These are phyloP conservation scores for Drepanosiphum platanoidis DNA, from an alignment of 2,888 invertebrate genomes.

Conservation along the genomic window DNA sequence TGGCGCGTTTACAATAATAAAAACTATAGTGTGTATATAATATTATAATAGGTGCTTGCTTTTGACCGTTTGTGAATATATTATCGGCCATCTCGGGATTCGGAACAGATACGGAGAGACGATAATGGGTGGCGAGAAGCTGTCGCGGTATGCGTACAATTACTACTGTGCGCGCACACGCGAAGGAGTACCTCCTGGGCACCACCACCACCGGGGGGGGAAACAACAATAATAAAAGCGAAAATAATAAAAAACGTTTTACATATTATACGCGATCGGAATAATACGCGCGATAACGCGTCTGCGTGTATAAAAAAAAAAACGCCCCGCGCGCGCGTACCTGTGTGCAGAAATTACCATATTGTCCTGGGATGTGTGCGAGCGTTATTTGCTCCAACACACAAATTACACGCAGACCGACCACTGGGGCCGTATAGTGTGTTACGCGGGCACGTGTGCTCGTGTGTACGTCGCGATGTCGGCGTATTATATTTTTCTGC, in stretches of 20 bases:
- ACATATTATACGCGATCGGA: slow-evolving; percentile 1
- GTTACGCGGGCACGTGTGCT: not conserved
- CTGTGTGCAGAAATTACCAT: slow-evolving; percentile 12
- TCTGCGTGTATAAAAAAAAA: slow-evolving; percentile 6
- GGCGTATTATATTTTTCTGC: not conserved
- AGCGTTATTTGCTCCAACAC: not conserved
- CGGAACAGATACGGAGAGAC: not conserved
- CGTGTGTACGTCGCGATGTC: too few species aligned
- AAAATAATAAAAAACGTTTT: slow-evolving; percentile 31
- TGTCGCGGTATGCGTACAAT: not conserved
- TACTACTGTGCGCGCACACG: slow-evolving; percentile 8
- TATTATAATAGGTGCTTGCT: not conserved
- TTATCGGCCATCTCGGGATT: slow-evolving; percentile 23
- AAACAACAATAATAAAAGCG: slow-evolving; percentile 1
- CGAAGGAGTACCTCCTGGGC: not conserved
- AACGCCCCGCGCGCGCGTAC: too few species aligned
- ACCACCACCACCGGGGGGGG: not conserved
- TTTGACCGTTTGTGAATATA: slow-evolving; percentile 41
- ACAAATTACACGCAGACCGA: slow-evolving; percentile 4
- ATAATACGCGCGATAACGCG: not conserved
- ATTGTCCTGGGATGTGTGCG: slow-evolving; percentile 1
- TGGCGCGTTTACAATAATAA: not conserved
- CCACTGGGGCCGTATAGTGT: not conserved
- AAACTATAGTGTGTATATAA: too few species aligned
- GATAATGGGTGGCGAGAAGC: not conserved